Base-by-base conservation (phyloP, 1,140 invertebrate species). In the Trichonephila inaurata region DNA sequence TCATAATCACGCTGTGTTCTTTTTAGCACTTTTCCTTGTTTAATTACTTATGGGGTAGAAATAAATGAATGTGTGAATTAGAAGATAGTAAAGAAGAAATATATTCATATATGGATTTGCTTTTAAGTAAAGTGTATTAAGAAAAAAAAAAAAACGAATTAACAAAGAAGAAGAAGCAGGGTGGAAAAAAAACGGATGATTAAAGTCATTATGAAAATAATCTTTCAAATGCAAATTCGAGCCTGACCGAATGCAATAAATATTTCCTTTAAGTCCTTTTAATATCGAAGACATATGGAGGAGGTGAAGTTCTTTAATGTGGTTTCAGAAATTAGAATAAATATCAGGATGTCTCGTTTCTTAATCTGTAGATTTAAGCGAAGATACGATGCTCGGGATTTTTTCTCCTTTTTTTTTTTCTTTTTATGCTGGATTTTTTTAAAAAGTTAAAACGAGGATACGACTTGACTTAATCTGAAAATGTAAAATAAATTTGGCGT, bases 121-220 rank as follows among this genome's bases (percentile, higher is more conserved):
- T 89, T 66, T 51, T 18, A 64, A 64, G 18, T 33, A 12, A 85
- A 85, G 58, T 33, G 51, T 24, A 60, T 85, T 85, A 85, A 85
- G 58, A 40, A 69, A 92, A n/a, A n/a, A n/a, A n/a, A n/a, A n/a
- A 92, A 86, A 92, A 92, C 60, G 40, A 72, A 62, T 44, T 44
- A 69, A 87, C 40, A 86, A 64, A 51, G 51, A 85, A 16, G n/a
- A 24, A 87, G 51, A 85, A 16, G n/a, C 18, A 87, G 72, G 7
- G 10, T 72, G 72, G 61, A 92, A 87, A 58, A 28, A 28, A 60
- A 86, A 87, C 40, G 66, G 10, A 87, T 92, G 91, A 92, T 92
- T 92, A 92, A 92, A 92, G 91, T 92, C 82, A 92, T 92, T 92
- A 92, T 92, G 83, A 87, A 92, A 92, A 92, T 92, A 92, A 92